Conservation (phyloP, 2,113 vertebrate species). For the Zingel zingel region DNA sequence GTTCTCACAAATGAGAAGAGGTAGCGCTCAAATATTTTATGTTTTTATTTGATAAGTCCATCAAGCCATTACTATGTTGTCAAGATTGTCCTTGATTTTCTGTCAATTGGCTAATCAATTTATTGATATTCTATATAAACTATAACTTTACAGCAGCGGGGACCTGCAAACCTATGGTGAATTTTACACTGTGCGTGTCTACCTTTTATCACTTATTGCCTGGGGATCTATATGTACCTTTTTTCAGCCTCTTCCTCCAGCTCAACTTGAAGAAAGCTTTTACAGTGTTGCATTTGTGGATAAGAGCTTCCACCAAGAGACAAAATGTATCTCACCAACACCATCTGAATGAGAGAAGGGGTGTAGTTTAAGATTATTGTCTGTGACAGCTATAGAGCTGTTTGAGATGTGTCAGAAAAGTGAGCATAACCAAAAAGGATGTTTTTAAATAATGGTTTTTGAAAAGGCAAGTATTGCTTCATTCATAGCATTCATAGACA, state of each 20-base stretch:
- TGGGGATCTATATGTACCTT: constrained; percentile 36
- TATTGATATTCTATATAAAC: neutral
- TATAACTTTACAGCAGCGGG: neutral
- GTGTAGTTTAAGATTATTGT: neutral
- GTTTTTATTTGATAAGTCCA: neutral
- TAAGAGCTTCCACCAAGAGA: constrained; percentile 19
- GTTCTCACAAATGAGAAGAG: neutral
- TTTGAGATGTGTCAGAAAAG: neutral
- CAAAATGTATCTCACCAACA: constrained; percentile 15
- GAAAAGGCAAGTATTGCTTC: neutral
- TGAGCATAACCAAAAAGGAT: neutral
- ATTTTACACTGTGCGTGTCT: neutral
- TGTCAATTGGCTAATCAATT: neutral
- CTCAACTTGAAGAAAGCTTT: constrained; percentile 11
- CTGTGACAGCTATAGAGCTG: neutral
- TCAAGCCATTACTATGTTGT: neutral
- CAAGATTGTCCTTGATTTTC: neutral
- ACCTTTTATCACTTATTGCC: constrained; percentile 9
- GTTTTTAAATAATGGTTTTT: neutral
- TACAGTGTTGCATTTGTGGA: neutral
- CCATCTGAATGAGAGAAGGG: constrained; percentile 13
- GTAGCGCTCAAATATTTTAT: neutral
- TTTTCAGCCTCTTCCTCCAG: neutral
- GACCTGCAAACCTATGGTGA: neutral
- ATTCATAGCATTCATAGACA: neutral